Base-by-base conservation (phyloP, 1,140 invertebrate species). In the Catajapyx aquilonaris region DNA sequence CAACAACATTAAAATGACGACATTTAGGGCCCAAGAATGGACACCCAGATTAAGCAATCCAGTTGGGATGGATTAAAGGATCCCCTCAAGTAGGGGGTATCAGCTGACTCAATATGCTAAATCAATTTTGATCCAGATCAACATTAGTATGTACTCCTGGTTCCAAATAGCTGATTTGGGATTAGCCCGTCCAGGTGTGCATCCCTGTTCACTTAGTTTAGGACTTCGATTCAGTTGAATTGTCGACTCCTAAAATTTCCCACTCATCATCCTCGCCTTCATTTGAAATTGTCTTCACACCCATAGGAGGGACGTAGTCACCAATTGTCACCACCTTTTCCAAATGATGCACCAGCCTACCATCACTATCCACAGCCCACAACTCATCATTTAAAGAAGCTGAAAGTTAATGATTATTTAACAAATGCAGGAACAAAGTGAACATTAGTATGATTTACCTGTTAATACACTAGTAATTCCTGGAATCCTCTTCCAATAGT, bases 401-500 rank as follows among this genome's bases (percentile, higher is more conserved):
- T 28, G 13, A 28, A 28, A 28, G 13, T 28, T 28, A 9, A 28
- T 28, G 7, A 9, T 13, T 28, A 9, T 13, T 28, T 28, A 28
- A 28, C 7, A 9, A 28, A 28, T 28, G 7, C 13, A 28, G 7
- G 13, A 28, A 28, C 13, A 28, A 28, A 9, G 23, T 28, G 7
- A 13, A 7, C 23, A 9, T 28, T 28, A 9, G 23, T 28, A 28
- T 4, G 20, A 40, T 35, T 41, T 51, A 68, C 65, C 62, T 49
- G 65, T 59, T 20, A 68, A 46, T 35, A 49, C 43, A 3, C 46
- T 38, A 41, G 60, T 52, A 32, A 40, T 47, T 4, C 62, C 63
- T 31, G 65, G 63, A 25, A 68, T 53, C 49, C 58, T 59, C 42
- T 60, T 56, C 67, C 67, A 69, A 41, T 60, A 63, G 45, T 68